Evolutionary conservation across 2,113 vertebrate species (phyloP).

Genomic region (Vidua macroura): DNA sequence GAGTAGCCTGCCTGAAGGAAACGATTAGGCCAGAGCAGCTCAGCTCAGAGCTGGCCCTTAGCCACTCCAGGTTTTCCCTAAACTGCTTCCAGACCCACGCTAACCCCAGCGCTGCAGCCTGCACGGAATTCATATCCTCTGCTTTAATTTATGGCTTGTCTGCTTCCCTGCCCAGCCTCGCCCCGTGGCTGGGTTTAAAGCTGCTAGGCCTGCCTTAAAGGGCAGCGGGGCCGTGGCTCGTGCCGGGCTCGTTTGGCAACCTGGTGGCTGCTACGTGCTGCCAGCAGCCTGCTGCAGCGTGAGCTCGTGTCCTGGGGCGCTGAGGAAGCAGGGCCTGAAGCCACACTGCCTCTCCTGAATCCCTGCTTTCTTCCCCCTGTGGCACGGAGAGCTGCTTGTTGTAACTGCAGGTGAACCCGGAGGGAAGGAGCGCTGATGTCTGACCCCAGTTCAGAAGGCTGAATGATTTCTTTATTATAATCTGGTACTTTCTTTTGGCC

Average conservation of each 20-base stretch:
- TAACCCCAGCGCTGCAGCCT: constrained; percentile 20
- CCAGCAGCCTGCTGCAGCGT: neutral
- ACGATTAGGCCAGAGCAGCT: constrained; percentile 80
- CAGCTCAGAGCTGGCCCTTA: constrained; percentile 72
- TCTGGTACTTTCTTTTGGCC: neutral
- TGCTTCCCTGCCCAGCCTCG: constrained; percentile 5
- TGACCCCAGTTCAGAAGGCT: too few species aligned
- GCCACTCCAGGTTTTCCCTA: constrained; percentile 69
- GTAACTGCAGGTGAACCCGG: too few species aligned
- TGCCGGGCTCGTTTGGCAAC: neutral
- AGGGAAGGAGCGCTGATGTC: too few species aligned
- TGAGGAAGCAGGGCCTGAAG: neutral
- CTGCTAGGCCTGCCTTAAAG: constrained; percentile 8
- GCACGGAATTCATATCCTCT: constrained; percentile 53
- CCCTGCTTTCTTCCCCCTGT: neutral
- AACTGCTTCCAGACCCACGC: constrained; percentile 84
- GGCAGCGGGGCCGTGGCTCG: neutral
- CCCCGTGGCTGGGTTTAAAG: constrained; percentile 15
- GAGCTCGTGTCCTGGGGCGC: neutral
- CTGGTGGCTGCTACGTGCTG: neutral
- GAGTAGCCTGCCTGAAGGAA: constrained; percentile 82
- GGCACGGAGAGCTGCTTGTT: neutral
- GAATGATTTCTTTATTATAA: too few species aligned
- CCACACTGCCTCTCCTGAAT: neutral
- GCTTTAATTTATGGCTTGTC: constrained; percentile 38